Evolutionary conservation across 1,140 invertebrate genomes (phyloP).

Genomic region (Drosophila dunni): DNA sequence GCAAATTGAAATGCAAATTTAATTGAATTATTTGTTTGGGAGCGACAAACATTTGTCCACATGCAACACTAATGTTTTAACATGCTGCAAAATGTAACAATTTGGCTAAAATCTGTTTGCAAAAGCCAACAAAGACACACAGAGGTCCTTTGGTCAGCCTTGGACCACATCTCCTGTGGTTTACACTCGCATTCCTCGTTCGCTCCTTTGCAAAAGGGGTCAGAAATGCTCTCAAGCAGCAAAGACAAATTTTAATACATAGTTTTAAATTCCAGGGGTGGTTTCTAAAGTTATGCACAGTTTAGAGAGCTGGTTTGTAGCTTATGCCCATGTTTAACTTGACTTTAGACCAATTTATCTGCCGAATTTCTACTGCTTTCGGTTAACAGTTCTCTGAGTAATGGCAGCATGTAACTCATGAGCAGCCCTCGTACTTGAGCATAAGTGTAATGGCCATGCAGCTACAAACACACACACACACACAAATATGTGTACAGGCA

Average conservation of each 20-base stretch:
- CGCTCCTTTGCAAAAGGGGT: background rate
- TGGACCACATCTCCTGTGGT: slow-evolving; percentile 28
- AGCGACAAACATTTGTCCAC: slow-evolving; percentile 22
- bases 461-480: slow-evolving; percentile 34
- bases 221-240: slow-evolving; percentile 19
- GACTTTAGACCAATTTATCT: too few relatives aligned
- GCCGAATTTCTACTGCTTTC: too few relatives aligned
- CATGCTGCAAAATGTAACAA: slow-evolving; percentile 34
- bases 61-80: background rate
- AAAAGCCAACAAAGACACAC: slow-evolving; percentile 5
- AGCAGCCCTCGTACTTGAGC: background rate
- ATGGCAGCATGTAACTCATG: too few relatives aligned
- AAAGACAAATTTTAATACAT: slow-evolving; percentile 16
- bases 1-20: slow-evolving; percentile 13
- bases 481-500: slow-evolving; percentile 33
- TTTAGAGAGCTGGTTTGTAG: background rate
- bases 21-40: slow-evolving; percentile 13
- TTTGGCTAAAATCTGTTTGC: slow-evolving; percentile 54
- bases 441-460: slow-evolving; percentile 21
- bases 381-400: too few relatives aligned
- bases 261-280: background rate
- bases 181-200: slow-evolving; percentile 9
- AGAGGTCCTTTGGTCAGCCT: slow-evolving; percentile 10
- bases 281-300: slow-evolving; percentile 4
- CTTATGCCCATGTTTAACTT: too few relatives aligned